Evolutionary conservation across 2,888 invertebrate species (phyloP).

Genomic region (Nematopogon swammerdamellus): DNA sequence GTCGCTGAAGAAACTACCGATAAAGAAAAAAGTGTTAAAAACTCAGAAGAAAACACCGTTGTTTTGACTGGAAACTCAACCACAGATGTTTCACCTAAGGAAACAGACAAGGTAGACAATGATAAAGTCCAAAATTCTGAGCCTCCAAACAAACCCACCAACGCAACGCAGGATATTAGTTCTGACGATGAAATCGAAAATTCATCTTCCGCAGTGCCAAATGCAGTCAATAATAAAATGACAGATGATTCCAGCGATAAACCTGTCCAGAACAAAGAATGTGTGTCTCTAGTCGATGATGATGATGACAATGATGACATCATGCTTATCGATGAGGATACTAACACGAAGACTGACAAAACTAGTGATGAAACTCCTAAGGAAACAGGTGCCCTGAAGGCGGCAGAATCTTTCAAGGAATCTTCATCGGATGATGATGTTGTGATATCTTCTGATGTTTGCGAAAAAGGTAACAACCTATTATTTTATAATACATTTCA

Average conservation of each 20-base stretch:
- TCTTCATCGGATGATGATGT: slow-evolving; percentile 4
- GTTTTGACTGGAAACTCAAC: too few species aligned
- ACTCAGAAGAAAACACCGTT: too few species aligned
- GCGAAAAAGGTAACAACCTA: slow-evolving; percentile 4
- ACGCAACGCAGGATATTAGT: too few species aligned
- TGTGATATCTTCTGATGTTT: neutral
- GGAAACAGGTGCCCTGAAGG: slow-evolving; percentile 9
- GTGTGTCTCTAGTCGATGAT: slow-evolving; percentile 24
- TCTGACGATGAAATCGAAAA: too few species aligned
- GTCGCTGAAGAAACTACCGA: slow-evolving; percentile 4
- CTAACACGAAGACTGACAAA: slow-evolving; percentile 13
- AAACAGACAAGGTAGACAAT: too few species aligned
- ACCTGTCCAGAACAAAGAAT: slow-evolving; percentile 18
- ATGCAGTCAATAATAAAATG: slow-evolving; percentile 10
- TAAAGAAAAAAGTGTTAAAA: slow-evolving; percentile 3
- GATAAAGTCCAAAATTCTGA: too few species aligned
- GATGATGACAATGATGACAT: slow-evolving; percentile 41
- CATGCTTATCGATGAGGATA: slow-evolving; percentile 40
- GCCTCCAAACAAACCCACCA: too few species aligned
- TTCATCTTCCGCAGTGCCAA: too few species aligned
- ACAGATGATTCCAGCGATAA: slow-evolving; percentile 6
- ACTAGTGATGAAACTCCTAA: slow-evolving; percentile 4
- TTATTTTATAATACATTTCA: neutral
- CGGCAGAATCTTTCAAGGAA: slow-evolving; percentile 1
- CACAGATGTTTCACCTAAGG: neutral